Conservation (phyloP, 2,888 invertebrate species). For the Leptothorax acervorum region DNA sequence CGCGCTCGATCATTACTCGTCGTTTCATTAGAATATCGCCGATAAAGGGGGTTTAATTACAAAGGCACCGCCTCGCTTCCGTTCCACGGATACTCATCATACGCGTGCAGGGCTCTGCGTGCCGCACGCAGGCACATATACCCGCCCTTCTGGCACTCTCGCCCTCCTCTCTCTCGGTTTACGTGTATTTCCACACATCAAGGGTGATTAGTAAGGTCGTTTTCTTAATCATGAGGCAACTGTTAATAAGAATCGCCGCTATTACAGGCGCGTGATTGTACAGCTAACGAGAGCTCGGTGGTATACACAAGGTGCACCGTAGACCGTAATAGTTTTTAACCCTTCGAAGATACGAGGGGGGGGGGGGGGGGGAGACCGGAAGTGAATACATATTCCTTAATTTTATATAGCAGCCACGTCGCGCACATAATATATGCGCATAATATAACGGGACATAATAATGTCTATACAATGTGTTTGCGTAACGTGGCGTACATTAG, state of each 20-base stretch:
- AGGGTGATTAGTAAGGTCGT: constrained; percentile 79
- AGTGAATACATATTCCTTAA: constrained; percentile 42
- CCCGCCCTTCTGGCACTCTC: constrained; percentile 51
- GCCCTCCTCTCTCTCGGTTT: constrained; percentile 9
- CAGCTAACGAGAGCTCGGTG: constrained; percentile 62
- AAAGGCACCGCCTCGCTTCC: constrained; percentile 79
- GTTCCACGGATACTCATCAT: constrained; percentile 70
- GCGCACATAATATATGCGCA: constrained; percentile 3
- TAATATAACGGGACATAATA: constrained; percentile 22
- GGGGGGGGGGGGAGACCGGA: background rate
- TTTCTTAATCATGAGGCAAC: constrained; percentile 78
- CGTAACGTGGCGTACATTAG: background rate
- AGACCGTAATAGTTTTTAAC: constrained; percentile 40
- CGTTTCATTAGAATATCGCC: constrained; percentile 82
- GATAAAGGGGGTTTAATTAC: constrained; percentile 82
- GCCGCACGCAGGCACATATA: constrained; percentile 74
- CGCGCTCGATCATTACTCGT: constrained; percentile 79
- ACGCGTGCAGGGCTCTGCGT: constrained; percentile 83
- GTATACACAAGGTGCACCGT: constrained; percentile 18
- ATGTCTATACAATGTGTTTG: constrained; percentile 11
- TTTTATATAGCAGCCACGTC: constrained; percentile 22
- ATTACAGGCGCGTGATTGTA: constrained; percentile 71
- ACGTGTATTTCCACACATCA: constrained; percentile 69
- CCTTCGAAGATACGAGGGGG: background rate
- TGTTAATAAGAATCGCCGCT: constrained; percentile 69